Base-by-base conservation (phyloP, 2,797 vertebrate genomes). In the Lates japonicus region DNA sequence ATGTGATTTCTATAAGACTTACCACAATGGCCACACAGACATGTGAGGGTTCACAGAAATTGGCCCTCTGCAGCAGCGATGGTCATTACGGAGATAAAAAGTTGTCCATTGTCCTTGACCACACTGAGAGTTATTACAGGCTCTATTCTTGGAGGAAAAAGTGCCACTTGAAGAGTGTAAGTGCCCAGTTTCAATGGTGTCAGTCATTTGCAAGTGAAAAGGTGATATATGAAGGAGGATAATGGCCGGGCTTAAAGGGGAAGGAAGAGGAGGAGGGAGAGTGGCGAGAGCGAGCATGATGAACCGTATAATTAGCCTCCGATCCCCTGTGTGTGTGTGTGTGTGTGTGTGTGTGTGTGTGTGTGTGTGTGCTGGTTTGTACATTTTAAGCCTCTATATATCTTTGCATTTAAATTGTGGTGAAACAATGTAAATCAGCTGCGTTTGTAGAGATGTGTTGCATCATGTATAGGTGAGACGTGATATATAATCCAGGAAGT, bases 131-230 rank as follows among this genome's bases (percentile, higher is more conserved):
- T 75, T 75, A 87, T 84, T 76, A 82, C 3, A 2, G 55, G 14
- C 65, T 83, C 81, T 71, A 65, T 83, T 87, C 76, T 86, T 41
- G 70, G 80, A 83, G 68, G 78, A 19, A 44, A 69, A 85, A 76
- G 88, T 71, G 84, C 57, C 85, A 83, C 90, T 86, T 74, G 57
- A 58, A 33, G 67, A 81, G 70, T 49, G 46, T 1, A 78, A 72
- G 77, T 14, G 74, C 25, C 20, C 10, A 0, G 55, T 46, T 76
- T 86, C 82, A 87, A 70, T 70, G 75, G 75, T 81, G 83, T 72
- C 85, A 79, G 79, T 89, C 81, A 86, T 89, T 78, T 82, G 65
- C 71, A 77, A 82, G 85, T 74, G 76, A 75, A 85, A 85, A 87
- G 84, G 86, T 83, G 78, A 87, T 78, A 59, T 61, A 79, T 87